phyloP scores from a whole-genome alignment of 2,797 vertebrate species.

The Oreochromis mossambicus region DNA sequence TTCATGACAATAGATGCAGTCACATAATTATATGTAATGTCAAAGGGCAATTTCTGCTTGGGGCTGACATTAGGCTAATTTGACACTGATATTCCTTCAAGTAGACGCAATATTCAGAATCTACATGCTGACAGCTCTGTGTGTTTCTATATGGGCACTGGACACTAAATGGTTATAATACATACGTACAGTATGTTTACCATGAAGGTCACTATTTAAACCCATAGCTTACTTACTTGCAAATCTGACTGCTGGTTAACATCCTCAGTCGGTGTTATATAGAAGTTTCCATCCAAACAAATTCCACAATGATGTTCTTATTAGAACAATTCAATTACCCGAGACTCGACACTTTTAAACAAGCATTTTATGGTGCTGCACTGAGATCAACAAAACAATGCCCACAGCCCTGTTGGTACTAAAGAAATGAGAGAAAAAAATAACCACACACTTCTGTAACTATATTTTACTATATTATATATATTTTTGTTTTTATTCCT shows the following conservation, averaged over 20 bases:
- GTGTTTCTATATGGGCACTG: background rate
- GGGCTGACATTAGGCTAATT: background rate
- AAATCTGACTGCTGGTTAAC: background rate
- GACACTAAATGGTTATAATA: background rate
- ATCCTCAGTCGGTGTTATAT: background rate
- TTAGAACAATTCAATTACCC: background rate
- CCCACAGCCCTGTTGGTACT: background rate
- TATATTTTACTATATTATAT: background rate
- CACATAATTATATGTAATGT: background rate
- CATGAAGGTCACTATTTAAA: background rate
- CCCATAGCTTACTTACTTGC: background rate
- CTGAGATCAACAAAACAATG: background rate
- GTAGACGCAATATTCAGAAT: background rate
- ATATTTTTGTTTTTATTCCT: background rate
- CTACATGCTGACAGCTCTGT: background rate
- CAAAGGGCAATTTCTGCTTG: background rate
- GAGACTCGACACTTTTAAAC: background rate
- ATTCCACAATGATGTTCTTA: background rate
- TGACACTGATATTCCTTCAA: background rate
- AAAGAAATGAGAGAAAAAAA: background rate
- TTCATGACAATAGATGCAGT: background rate
- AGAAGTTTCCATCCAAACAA: background rate
- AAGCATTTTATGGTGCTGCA: background rate
- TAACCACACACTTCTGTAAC: background rate
- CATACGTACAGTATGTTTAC: background rate